These are phyloP conservation scores for Tokudaia muenninki DNA, from an alignment of 2,797 vertebrate species.

Conservation along the genomic window DNA sequence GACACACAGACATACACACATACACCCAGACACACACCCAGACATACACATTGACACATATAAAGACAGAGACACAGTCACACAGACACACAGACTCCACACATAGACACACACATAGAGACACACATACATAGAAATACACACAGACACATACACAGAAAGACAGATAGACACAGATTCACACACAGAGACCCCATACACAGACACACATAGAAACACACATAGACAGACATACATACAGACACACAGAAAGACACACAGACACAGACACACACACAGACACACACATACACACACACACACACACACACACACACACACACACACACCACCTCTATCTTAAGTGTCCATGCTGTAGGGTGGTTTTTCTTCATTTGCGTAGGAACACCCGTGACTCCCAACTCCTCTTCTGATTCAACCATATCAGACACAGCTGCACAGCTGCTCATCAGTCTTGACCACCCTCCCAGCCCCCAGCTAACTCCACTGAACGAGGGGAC, in stretches of 20 bases:
- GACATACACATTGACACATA: not conserved
- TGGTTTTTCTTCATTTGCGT: constrained; percentile 38
- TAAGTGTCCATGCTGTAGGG: constrained; percentile 10
- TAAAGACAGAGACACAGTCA: not conserved
- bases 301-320: not conserved
- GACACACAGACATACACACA: too few species aligned
- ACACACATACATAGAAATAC: too few species aligned
- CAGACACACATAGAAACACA: too few species aligned
- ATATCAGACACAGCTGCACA: constrained; percentile 5
- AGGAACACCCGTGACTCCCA: constrained; percentile 24
- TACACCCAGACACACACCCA: too few species aligned
- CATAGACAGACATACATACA: not conserved
- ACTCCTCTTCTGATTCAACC: constrained; percentile 23
- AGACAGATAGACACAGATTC: too few species aligned
- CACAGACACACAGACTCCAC: not conserved
- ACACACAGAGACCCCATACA: too few species aligned
- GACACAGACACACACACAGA: too few species aligned
- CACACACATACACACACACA: too few species aligned
- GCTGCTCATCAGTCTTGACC: not conserved
- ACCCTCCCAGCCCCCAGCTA: not conserved
- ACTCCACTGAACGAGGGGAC: not conserved
- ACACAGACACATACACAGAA: too few species aligned
- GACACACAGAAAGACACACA: too few species aligned
- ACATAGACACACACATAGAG: too few species aligned
- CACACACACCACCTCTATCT: not conserved